Conservation (phyloP, 2,113 vertebrate genomes). For the Solea solea region DNA sequence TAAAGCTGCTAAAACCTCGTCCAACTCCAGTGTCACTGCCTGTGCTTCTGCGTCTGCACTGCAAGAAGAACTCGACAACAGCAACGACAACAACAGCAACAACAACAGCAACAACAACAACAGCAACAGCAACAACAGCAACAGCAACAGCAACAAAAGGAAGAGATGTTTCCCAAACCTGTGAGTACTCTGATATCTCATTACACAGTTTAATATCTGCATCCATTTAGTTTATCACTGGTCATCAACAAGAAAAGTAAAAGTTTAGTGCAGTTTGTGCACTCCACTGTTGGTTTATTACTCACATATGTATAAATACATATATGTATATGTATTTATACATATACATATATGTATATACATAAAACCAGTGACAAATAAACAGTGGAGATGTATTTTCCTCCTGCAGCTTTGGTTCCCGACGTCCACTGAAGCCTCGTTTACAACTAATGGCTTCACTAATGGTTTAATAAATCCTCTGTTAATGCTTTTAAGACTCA, state of each 20-base stretch:
- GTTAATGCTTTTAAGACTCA: neutral
- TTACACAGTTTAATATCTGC: neutral
- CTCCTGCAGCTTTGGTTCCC: neutral
- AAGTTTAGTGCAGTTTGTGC: no score
- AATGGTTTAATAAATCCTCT: neutral
- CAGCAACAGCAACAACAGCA: neutral
- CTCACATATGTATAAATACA: neutral
- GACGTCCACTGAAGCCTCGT: neutral
- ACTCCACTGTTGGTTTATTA: neutral
- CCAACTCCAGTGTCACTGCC: slow-evolving; percentile 38
- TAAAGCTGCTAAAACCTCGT: slow-evolving; percentile 58
- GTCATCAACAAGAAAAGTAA: no score
- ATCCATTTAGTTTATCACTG: neutral
- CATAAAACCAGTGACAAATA: neutral
- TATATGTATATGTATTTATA: no score
- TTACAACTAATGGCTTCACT: neutral
- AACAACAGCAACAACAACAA: neutral
- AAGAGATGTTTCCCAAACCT: slow-evolving; percentile 43
- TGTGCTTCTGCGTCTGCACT: neutral
- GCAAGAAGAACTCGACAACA: neutral
- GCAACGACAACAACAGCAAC: neutral
- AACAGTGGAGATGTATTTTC: neutral
- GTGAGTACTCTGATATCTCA: slow-evolving; percentile 58
- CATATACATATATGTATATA: no score
- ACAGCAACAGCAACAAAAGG: neutral